Evolutionary conservation across 2,797 vertebrate genomes (phyloP), one percentile per base, ranked within the genome.

Genomic region (Tapirus indicus): DNA sequence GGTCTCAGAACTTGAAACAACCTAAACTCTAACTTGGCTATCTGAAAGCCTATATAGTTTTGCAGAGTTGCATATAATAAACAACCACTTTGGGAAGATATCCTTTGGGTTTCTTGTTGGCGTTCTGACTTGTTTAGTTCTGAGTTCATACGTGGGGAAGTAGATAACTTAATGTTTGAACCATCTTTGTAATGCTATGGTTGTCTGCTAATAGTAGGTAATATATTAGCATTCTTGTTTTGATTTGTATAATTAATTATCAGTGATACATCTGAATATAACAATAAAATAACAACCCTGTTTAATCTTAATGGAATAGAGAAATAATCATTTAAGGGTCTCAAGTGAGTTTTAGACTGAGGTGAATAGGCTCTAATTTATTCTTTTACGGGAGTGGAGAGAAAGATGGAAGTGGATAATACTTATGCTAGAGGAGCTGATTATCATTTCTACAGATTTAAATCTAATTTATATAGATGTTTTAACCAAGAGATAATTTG

Each of bases 261-360:
- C 56, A 49, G 2, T 69, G 91, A 75, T 56, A 60, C 13, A 80
- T 80, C 56, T 79, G 56, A 35, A 47, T 95, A 38, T 74, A 84
- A 84, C 2, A 71, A 41, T 56, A 60, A 74, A 89, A 68, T 84
- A 62, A 68, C 52, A 84, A 79, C 17, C 14, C 13, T 35, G 5
- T 52, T 95, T 91, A n/a, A 60, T 72, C 72, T 78, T 78, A 94
- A 87, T 91, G 44, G 18, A 29, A 35, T 87, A 88, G 47, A 91
- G 25, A 86, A 94, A 85, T 54, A 92, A 54, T 74, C 20, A 89
- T 68, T 88, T 88, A 66, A 92, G 64, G 58, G 3, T 69, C 58
- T 77, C 35, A 35, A 41, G 32, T 93, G 80, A 86, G 7, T 38
- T 38, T 38, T 64, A 52, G 41, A 80, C 71, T 25, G 32, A 89